Conservation (phyloP, 2,888 invertebrate genomes). For the Drosophila multiciliata region DNA sequence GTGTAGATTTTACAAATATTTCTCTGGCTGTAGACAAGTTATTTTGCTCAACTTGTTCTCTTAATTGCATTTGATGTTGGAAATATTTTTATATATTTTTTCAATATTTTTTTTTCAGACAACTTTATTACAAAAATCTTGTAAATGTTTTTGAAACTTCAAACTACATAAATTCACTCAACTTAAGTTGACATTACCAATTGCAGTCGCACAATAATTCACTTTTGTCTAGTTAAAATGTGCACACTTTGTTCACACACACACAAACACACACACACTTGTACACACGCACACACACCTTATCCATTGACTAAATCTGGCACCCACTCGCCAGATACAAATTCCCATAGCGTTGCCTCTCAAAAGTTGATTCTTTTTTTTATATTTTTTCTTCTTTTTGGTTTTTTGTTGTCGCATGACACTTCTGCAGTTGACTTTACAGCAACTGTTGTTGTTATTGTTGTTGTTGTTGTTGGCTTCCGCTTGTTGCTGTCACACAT, state of each 20-base stretch:
- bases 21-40: background rate
- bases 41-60: background rate
- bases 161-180: conserved; percentile 3
- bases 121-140: background rate
- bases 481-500: conserved; percentile 59
- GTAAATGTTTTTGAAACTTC: background rate
- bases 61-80: background rate
- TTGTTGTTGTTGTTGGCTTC: conserved; percentile 54
- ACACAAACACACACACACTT: conserved; percentile 21
- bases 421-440: conserved; percentile 50
- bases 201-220: conserved; percentile 36
- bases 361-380: conserved; percentile 60
- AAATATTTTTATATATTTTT: too few relatives aligned
- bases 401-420: conserved; percentile 42
- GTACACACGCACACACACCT: conserved; percentile 46
- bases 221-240: conserved; percentile 32
- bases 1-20: background rate
- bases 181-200: conserved; percentile 13
- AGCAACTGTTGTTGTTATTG: conserved; percentile 8
- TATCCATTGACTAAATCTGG: conserved; percentile 41
- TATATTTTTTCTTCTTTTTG: conserved; percentile 10
- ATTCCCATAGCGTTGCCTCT: conserved; percentile 65
- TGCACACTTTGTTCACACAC: conserved; percentile 22
- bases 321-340: conserved; percentile 69
- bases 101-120: background rate